These are phyloP conservation scores for Neoniphon sammara DNA, from an alignment of 2,797 vertebrate genomes.

Conservation along the genomic window DNA sequence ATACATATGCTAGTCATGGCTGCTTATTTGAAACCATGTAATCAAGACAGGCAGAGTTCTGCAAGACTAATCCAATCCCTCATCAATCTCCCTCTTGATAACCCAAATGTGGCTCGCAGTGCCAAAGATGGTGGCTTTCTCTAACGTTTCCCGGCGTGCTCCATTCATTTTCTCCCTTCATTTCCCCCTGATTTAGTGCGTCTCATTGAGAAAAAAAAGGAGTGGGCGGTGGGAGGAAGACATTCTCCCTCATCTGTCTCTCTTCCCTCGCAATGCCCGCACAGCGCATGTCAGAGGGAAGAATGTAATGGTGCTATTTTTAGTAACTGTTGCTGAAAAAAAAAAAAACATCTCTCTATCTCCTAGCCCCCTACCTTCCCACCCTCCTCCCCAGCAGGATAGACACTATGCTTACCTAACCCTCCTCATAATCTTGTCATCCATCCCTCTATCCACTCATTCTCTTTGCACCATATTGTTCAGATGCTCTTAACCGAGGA, in stretches of 20 bases:
- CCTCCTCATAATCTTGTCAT: slow-evolving; percentile 53
- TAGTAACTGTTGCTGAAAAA: slow-evolving; percentile 77
- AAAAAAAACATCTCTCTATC: slow-evolving; percentile 48
- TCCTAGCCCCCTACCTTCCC: slow-evolving; percentile 25
- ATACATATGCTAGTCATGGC: slow-evolving; percentile 12
- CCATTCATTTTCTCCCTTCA: slow-evolving; percentile 40
- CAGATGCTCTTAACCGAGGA: slow-evolving; percentile 55
- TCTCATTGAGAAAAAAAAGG: slow-evolving; percentile 51
- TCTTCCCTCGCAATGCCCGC: slow-evolving; percentile 27
- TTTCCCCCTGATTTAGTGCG: slow-evolving; percentile 21
- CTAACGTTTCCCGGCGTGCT: background rate
- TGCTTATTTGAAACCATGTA: slow-evolving; percentile 23
- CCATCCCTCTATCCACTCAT: slow-evolving; percentile 30
- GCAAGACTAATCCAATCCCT: slow-evolving; percentile 29
- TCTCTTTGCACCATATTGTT: slow-evolving; percentile 55
- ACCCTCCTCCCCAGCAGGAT: slow-evolving; percentile 22
- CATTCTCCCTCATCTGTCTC: slow-evolving; percentile 42
- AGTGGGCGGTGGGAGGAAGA: slow-evolving; percentile 33
- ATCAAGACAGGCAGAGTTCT: slow-evolving; percentile 31
- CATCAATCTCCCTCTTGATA: slow-evolving; percentile 24
- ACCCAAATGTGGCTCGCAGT: slow-evolving; percentile 4
- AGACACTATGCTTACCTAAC: slow-evolving; percentile 14
- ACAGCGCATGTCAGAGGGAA: slow-evolving; percentile 73
- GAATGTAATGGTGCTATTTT: slow-evolving; percentile 80
- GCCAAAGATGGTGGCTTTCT: background rate